Evolutionary conservation across 2,113 vertebrate species (phyloP).

Genomic region (Chlamydotis undulata): DNA sequence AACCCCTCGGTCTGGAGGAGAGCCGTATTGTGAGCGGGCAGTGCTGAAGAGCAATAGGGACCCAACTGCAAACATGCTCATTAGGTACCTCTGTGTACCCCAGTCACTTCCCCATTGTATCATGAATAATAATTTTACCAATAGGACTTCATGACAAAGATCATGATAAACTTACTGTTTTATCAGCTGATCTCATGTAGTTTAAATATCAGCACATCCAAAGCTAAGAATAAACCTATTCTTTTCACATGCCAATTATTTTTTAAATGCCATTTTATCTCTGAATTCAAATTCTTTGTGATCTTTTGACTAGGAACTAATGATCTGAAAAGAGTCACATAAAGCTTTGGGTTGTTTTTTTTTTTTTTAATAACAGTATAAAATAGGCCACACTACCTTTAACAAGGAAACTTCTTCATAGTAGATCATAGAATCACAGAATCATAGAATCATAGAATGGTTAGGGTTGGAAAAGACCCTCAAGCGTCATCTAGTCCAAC

Average conservation of each 20-base stretch:
- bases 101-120: not conserved
- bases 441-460: too few species aligned
- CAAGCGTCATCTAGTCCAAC: too few species aligned
- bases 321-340: not conserved
- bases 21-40: rapidly evolving
- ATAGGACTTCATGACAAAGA: not conserved
- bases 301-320: not conserved
- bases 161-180: not conserved
- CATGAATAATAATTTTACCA: not conserved
- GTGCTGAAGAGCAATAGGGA: not conserved
- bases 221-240: not conserved
- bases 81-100: not conserved
- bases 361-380: not conserved
- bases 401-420: not conserved
- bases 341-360: not conserved
- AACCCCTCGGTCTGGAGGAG: not conserved
- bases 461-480: too few species aligned
- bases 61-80: not conserved
- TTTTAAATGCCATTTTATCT: not conserved
- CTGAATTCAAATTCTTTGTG: not conserved
- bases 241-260: not conserved
- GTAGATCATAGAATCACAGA: not conserved
- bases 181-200: not conserved
- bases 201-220: constrained; percentile 2
- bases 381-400: not conserved